A percentile compares a stretch with the other conserved stretches of the same genome.
These are phyloP conservation scores for Paratilapia polleni DNA, from an alignment of 2,113 vertebrate genomes.

Conservation along the genomic window DNA sequence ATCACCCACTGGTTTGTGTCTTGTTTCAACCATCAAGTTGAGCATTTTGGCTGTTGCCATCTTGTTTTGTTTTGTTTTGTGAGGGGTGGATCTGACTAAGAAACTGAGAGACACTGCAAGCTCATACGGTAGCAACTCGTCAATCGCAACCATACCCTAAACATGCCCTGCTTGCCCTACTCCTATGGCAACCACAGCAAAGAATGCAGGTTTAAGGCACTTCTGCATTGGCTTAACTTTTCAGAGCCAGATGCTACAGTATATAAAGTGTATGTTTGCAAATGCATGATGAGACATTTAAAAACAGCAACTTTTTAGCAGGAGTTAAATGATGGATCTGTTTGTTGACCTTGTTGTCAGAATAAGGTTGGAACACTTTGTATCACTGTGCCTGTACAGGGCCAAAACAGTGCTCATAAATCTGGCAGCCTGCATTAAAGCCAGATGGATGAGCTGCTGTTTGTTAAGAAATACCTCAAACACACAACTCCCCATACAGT, in stretches of 20 bases:
- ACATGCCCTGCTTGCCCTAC: neutral
- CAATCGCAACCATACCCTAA: neutral
- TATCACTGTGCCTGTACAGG: neutral
- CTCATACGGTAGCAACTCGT: neutral
- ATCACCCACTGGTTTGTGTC: neutral
- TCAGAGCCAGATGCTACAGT: neutral
- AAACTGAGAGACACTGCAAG: neutral
- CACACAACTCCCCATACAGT: neutral
- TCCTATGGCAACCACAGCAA: neutral
- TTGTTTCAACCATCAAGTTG: too few relatives aligned
- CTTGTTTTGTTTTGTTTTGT: neutral
- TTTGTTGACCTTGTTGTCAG: neutral
- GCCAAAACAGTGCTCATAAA: neutral
- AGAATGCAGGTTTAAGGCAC: neutral
- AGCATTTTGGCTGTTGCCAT: too few relatives aligned
- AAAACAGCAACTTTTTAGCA: neutral
- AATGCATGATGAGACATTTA: neutral
- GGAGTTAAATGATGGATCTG: conserved; percentile 4
- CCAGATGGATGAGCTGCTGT: neutral
- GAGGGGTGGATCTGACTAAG: neutral
- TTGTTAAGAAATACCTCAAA: neutral
- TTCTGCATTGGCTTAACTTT: neutral
- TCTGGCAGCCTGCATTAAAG: neutral
- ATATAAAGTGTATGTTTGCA: neutral
- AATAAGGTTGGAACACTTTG: neutral